phyloP scores from a whole-genome alignment of 2,888 invertebrate genomes.

The Antheraea assamensis region DNA sequence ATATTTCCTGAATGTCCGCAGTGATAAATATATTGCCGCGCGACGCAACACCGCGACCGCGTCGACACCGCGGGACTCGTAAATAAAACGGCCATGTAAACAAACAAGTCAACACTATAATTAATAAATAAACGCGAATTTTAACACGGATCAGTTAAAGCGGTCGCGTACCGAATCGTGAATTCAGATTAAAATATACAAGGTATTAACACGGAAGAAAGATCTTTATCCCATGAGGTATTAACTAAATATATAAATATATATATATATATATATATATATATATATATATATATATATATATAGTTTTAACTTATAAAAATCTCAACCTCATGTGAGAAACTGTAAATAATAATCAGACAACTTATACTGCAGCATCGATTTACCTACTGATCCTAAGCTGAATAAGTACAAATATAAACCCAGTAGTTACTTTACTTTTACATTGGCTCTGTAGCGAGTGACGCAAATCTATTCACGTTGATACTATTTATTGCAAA shows the following conservation, averaged over 20 bases:
- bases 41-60: slow-evolving; percentile 18
- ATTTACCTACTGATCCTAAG: too few relatives aligned
- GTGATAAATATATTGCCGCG: slow-evolving; percentile 30
- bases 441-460: too few relatives aligned
- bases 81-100: slow-evolving; percentile 33
- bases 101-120: slow-evolving; percentile 40
- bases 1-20: slow-evolving; percentile 14
- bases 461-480: background rate
- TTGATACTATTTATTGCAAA: slow-evolving; percentile 24
- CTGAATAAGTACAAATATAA: background rate
- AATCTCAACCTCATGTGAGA: background rate
- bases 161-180: background rate
- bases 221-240: too few relatives aligned
- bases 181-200: background rate
- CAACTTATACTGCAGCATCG: too few relatives aligned
- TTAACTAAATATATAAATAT: too few relatives aligned
- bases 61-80: background rate
- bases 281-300: too few relatives aligned
- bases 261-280: too few relatives aligned
- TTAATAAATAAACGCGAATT: slow-evolving; percentile 25
- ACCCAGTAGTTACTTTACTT: background rate
- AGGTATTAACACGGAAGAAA: background rate
- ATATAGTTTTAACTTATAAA: background rate
- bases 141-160: background rate
- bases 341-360: background rate